Percentiles rank a stretch among this genome's conserved stretches.
These are phyloP conservation scores for Periophthalmus magnuspinnatus DNA, from an alignment of 2,797 vertebrate genomes.

Conservation along the genomic window DNA sequence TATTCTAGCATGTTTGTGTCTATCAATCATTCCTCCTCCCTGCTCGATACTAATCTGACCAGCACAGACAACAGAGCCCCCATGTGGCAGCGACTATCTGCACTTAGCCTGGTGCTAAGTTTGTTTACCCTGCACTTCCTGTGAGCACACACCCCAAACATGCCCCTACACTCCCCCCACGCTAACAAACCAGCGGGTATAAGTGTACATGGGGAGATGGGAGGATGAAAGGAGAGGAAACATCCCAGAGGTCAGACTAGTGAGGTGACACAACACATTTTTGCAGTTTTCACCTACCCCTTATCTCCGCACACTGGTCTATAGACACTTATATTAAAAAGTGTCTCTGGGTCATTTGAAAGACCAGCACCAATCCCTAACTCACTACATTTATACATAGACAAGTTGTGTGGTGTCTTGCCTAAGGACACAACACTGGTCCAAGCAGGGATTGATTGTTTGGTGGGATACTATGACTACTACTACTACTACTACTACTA, in stretches of 20 bases:
- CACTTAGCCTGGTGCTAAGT: conserved; percentile 62
- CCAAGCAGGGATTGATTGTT: too few species aligned
- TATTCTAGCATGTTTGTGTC: conserved; percentile 35
- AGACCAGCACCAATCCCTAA: too few species aligned
- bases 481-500: too few species aligned
- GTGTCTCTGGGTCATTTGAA: too few species aligned
- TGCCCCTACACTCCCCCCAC: conserved; percentile 50
- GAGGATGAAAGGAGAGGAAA: conserved; percentile 19
- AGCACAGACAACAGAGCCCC: conserved; percentile 79
- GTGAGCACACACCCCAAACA: conserved; percentile 66
- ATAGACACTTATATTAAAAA: too few species aligned
- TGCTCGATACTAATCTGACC: conserved; percentile 82
- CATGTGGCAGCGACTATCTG: conserved; percentile 75
- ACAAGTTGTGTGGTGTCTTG: too few species aligned
- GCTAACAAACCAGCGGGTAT: conserved; percentile 29
- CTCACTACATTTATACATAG: too few species aligned
- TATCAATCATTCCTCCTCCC: conserved; percentile 41
- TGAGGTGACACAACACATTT: not conserved
- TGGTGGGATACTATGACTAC: too few species aligned
- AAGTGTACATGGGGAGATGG: conserved; percentile 6
- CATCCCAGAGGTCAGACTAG: not conserved
- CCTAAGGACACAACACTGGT: too few species aligned
- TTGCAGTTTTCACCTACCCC: too few species aligned
- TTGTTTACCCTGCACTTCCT: conserved; percentile 81
- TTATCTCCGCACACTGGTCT: too few species aligned